Percentiles rank a stretch among this genome's conserved stretches.
phyloP scores from a whole-genome alignment of 2,113 vertebrate species.

The Fukomys damarensis region DNA sequence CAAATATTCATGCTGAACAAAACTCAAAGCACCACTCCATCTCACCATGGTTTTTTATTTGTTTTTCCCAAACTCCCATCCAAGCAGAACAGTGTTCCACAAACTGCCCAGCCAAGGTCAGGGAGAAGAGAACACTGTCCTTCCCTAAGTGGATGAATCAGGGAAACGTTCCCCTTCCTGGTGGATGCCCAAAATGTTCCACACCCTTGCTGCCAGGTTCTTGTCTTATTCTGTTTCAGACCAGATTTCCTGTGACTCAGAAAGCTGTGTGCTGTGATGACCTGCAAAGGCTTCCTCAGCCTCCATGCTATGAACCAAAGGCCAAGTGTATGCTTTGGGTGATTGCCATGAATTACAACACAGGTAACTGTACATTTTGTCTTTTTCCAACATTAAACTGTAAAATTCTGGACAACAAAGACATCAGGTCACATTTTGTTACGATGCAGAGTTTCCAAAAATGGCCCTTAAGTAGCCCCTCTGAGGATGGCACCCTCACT shows the following conservation, averaged over 20 bases:
- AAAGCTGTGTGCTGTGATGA: neutral
- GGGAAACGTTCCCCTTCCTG: neutral
- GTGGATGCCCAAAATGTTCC: neutral
- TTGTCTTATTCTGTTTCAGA: neutral
- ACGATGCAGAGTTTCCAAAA: neutral
- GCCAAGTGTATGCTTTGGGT: neutral
- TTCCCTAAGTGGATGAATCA: neutral
- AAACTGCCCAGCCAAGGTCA: slow-evolving; percentile 23
- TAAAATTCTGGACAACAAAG: neutral
- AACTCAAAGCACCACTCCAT: neutral
- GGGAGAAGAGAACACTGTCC: neutral
- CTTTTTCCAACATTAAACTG: neutral
- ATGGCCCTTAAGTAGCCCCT: neutral
- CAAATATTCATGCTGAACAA: neutral
- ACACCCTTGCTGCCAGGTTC: neutral
- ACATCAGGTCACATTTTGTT: neutral
- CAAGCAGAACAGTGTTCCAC: neutral
- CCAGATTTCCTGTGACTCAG: neutral
- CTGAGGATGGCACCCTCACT: too few species aligned
- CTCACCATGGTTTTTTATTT: neutral
- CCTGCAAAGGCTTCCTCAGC: neutral
- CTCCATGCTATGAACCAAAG: neutral
- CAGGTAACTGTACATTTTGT: neutral
- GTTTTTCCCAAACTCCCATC: neutral
- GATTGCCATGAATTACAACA: neutral